A percentile compares a stretch with the other conserved stretches of the same genome.
Evolutionary conservation across 2,113 vertebrate species (phyloP).

Genomic region (Lynx canadensis): DNA sequence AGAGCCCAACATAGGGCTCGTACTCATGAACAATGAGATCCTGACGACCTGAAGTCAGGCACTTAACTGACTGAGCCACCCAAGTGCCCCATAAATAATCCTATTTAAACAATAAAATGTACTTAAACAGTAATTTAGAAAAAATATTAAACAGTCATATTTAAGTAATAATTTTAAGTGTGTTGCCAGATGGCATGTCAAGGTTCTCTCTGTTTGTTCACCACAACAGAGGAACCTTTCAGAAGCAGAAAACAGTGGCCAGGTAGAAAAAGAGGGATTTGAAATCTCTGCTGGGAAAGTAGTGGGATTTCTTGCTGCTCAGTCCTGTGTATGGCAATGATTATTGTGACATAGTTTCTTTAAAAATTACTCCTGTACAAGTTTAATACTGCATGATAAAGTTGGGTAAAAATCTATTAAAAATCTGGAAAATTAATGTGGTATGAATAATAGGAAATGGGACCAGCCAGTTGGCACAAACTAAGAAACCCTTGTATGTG

Average conservation of each 20-base stretch:
- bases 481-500: background rate
- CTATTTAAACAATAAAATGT: background rate
- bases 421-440: constrained; percentile 41
- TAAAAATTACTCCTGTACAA: background rate
- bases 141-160: background rate
- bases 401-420: constrained; percentile 35
- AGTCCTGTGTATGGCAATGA: background rate
- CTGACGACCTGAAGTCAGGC: too few species aligned
- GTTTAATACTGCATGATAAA: background rate
- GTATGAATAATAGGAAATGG: background rate
- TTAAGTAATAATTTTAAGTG: background rate
- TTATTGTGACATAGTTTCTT: background rate
- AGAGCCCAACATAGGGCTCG: too few species aligned
- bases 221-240: background rate
- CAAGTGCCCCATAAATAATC: background rate
- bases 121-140: background rate
- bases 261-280: background rate
- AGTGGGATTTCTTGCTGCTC: background rate
- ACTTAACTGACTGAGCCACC: too few species aligned
- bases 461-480: background rate
- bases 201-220: background rate
- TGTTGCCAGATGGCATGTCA: background rate
- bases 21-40: too few species aligned
- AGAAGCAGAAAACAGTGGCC: background rate
- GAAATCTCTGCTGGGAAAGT: background rate